A percentile compares a stretch with the other conserved stretches of the same genome.
phyloP scores from a whole-genome alignment of 2,113 vertebrate genomes.

The Ramphastos sulfuratus region DNA sequence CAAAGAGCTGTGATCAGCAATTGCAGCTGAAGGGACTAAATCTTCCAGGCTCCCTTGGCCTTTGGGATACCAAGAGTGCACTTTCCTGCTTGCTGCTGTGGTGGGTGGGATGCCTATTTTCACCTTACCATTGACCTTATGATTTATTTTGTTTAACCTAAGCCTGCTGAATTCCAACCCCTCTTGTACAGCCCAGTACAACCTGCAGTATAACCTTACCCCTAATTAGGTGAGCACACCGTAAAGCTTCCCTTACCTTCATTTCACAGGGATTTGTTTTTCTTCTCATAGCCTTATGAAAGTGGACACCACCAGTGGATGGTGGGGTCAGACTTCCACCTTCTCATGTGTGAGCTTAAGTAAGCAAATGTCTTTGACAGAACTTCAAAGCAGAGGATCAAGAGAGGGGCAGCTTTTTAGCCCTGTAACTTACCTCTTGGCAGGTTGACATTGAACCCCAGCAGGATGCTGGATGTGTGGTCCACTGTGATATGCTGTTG shows the following conservation, averaged over 20 bases:
- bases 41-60: background rate
- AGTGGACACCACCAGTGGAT: constrained; percentile 60
- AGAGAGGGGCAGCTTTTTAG: constrained; percentile 10
- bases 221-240: constrained; percentile 65
- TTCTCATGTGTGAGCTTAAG: constrained; percentile 44
- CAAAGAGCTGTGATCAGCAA: constrained; percentile 1
- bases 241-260: constrained; percentile 36
- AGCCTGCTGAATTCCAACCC: constrained; percentile 67
- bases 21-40: background rate
- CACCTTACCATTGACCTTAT: constrained; percentile 56
- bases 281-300: constrained; percentile 70
- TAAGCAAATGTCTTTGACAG: constrained; percentile 59
- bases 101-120: constrained; percentile 39
- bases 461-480: background rate
- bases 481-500: background rate
- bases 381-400: constrained; percentile 33
- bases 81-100: background rate
- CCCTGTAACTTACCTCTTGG: background rate
- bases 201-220: constrained; percentile 70
- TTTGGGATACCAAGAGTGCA: background rate
- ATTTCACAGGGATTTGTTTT: constrained; percentile 76
- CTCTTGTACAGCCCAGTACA: constrained; percentile 44
- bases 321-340: constrained; percentile 58
- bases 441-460: background rate
- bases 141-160: constrained; percentile 73